Percentiles rank a stretch among this genome's conserved stretches.
phyloP scores from a whole-genome alignment of 2,797 vertebrate genomes.

The Tapera naevia region DNA sequence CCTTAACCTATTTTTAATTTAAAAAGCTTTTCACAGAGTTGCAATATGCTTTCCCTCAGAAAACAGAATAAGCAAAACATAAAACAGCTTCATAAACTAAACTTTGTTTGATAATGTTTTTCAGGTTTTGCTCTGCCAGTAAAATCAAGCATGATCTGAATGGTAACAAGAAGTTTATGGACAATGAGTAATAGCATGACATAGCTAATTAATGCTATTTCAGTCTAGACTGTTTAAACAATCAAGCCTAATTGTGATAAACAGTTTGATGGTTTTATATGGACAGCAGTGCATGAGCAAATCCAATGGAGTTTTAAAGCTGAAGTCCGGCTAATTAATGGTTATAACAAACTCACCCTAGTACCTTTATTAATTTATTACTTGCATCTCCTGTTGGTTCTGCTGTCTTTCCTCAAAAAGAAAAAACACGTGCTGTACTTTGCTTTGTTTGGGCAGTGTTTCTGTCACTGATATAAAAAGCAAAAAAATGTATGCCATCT shows the following conservation, averaged over 20 bases:
- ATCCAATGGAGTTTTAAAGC: slow-evolving; percentile 63
- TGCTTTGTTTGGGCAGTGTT: background rate
- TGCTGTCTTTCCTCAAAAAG: background rate
- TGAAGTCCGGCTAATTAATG: background rate
- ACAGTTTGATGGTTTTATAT: slow-evolving; percentile 57
- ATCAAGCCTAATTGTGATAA: slow-evolving; percentile 75
- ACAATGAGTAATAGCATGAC: slow-evolving; percentile 75
- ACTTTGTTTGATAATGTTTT: slow-evolving; percentile 39
- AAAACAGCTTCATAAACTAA: background rate
- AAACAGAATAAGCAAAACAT: background rate
- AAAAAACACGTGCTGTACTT: accelerated
- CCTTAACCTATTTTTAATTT: background rate
- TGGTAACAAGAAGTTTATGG: slow-evolving; percentile 68
- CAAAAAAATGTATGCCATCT: background rate
- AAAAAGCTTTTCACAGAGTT: background rate
- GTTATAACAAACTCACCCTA: background rate
- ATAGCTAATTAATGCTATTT: slow-evolving; percentile 79
- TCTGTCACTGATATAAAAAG: background rate
- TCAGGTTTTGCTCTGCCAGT: slow-evolving; percentile 61
- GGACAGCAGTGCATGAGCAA: slow-evolving; percentile 53
- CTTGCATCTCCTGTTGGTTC: background rate
- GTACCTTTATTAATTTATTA: background rate
- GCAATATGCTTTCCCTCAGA: background rate
- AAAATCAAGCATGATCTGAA: slow-evolving; percentile 73
- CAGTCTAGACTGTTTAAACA: slow-evolving; percentile 72